These are phyloP conservation scores for Patella depressa DNA, from an alignment of 2,888 invertebrate species.

Conservation along the genomic window DNA sequence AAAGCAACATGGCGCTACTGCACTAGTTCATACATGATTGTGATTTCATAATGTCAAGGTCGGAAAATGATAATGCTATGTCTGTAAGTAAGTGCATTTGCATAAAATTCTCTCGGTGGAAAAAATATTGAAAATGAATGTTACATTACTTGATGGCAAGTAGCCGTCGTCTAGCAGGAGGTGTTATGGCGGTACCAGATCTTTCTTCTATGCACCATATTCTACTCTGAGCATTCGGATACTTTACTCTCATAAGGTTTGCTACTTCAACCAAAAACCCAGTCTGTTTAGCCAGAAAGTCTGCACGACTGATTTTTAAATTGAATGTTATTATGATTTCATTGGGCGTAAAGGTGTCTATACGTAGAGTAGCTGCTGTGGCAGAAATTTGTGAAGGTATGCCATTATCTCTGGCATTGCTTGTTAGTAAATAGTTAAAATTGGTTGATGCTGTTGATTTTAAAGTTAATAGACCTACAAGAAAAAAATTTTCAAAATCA, in stretches of 20 bases:
- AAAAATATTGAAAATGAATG: too few relatives aligned
- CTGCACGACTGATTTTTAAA: constrained; percentile 34
- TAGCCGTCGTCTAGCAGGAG: constrained; percentile 14
- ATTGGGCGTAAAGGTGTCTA: constrained; percentile 48
- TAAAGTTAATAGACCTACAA: constrained; percentile 36
- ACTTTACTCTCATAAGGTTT: constrained; percentile 34
- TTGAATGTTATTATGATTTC: constrained; percentile 36
- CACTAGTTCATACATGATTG: too few relatives aligned
- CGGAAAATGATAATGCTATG: too few relatives aligned
- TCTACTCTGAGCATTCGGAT: constrained; percentile 35
- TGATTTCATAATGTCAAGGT: too few relatives aligned
- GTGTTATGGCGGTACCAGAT: constrained; percentile 24
- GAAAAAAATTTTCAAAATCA: too few relatives aligned
- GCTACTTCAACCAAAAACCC: constrained; percentile 41
- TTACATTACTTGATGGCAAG: not conserved
- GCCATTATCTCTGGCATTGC: constrained; percentile 44
- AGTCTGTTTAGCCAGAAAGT: constrained; percentile 32
- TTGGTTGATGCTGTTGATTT: constrained; percentile 30
- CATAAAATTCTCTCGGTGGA: too few relatives aligned
- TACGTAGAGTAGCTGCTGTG: constrained; percentile 42
- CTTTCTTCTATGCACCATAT: constrained; percentile 42
- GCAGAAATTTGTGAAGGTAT: constrained; percentile 33
- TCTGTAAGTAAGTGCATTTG: too few relatives aligned
- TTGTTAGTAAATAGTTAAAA: constrained; percentile 39
- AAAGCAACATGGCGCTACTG: too few relatives aligned